Evolutionary conservation across 2,888 invertebrate species (phyloP).

Genomic region (Eustalomyia histrio): DNA sequence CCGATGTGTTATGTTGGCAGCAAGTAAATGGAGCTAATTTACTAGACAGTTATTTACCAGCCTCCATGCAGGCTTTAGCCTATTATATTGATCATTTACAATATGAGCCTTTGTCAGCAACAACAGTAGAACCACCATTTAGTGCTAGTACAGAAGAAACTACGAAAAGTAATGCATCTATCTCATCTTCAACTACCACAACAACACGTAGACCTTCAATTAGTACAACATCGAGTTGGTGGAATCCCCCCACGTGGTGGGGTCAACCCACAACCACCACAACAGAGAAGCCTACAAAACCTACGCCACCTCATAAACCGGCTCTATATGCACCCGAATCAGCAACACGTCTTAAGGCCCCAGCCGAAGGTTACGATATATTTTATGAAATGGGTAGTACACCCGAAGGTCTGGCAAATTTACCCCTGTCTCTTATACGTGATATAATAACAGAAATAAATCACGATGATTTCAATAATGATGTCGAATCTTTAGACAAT

Average conservation of each 20-base stretch:
- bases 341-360: slow-evolving; percentile 38
- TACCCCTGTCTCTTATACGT: slow-evolving; percentile 75
- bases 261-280: slow-evolving; percentile 68
- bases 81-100: slow-evolving; percentile 79
- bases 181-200: slow-evolving; percentile 6
- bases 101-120: slow-evolving; percentile 76
- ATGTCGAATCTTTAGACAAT: slow-evolving; percentile 78
- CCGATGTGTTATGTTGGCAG: slow-evolving; percentile 4
- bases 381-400: slow-evolving; percentile 71
- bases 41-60: slow-evolving; percentile 77
- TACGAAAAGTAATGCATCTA: slow-evolving; percentile 4
- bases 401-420: slow-evolving; percentile 72
- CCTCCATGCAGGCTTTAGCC: slow-evolving; percentile 79
- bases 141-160: slow-evolving; percentile 66
- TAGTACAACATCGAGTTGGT: slow-evolving; percentile 66
- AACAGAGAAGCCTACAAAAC: slow-evolving; percentile 68
- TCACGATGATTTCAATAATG: slow-evolving; percentile 75
- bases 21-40: slow-evolving; percentile 69
- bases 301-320: slow-evolving; percentile 73
- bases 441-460: slow-evolving; percentile 76
- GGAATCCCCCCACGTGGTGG: slow-evolving; percentile 76
- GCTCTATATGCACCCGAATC: slow-evolving; percentile 73
- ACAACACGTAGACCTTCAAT: slow-evolving; percentile 55
- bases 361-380: slow-evolving; percentile 70
- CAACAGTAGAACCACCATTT: slow-evolving; percentile 79